These are phyloP conservation scores for Drosophila athabasca DNA, from an alignment of 1,140 invertebrate species.

Conservation along the genomic window DNA sequence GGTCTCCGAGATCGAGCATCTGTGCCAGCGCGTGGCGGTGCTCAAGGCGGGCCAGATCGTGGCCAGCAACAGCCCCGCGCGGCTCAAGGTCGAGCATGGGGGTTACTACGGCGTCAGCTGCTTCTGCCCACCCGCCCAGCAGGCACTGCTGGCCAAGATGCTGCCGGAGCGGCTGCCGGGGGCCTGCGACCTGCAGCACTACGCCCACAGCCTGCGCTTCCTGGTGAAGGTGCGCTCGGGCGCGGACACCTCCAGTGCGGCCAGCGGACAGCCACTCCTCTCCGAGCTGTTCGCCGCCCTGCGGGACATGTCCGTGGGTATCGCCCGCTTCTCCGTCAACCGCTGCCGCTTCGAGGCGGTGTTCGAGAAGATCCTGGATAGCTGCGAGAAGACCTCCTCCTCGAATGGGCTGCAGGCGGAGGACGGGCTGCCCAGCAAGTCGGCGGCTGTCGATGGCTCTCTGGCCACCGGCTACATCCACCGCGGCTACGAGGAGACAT, in stretches of 20 bases:
- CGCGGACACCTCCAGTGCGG: background rate
- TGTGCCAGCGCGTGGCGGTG: constrained; percentile 89
- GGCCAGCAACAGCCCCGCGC: constrained; percentile 88
- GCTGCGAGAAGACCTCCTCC: constrained; percentile 16
- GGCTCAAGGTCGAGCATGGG: constrained; percentile 87
- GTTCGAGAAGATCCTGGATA: constrained; percentile 77
- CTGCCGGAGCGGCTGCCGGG: constrained; percentile 49
- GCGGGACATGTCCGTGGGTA: constrained; percentile 39
- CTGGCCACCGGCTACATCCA: constrained; percentile 71
- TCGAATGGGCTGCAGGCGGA: constrained; percentile 5
- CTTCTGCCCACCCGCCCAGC: constrained; percentile 67
- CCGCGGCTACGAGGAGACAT: constrained; percentile 73
- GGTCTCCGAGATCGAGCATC: constrained; percentile 90
- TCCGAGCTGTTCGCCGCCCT: constrained; percentile 61
- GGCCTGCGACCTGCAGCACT: constrained; percentile 62
- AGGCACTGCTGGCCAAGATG: constrained; percentile 54
- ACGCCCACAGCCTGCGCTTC: constrained; percentile 67
- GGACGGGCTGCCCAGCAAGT: constrained; percentile 50
- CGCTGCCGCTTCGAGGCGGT: constrained; percentile 75
- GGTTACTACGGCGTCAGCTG: constrained; percentile 73
- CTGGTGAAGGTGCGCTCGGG: constrained; percentile 40
- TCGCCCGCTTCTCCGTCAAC: constrained; percentile 62
- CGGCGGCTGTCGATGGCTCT: constrained; percentile 54
- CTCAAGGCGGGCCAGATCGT: constrained; percentile 88
- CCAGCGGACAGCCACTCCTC: constrained; percentile 20